Evolutionary conservation across 2,797 vertebrate species (phyloP).

Genomic region (Enteromius radiatus): DNA sequence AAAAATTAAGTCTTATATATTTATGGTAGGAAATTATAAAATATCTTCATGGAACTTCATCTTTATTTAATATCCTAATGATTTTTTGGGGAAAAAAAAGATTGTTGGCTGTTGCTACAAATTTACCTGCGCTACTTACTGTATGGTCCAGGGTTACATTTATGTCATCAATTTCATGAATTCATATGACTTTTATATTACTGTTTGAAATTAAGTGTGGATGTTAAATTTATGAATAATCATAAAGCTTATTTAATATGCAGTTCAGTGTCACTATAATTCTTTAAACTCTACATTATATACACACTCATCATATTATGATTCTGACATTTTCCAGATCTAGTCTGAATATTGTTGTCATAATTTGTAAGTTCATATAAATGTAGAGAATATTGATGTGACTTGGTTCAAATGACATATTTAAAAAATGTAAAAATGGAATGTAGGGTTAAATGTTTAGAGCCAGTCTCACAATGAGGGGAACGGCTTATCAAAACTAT

Average conservation of each 20-base stretch:
- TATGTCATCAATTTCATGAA: neutral
- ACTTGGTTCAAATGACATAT: neutral
- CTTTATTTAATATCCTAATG: neutral
- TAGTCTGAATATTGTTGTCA: neutral
- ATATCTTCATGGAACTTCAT: neutral
- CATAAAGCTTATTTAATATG: constrained; percentile 1
- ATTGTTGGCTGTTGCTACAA: neutral
- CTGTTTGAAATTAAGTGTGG: neutral
- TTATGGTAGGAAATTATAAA: neutral
- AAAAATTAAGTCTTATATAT: neutral
- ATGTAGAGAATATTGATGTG: neutral
- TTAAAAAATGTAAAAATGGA: neutral
- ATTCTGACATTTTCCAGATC: neutral
- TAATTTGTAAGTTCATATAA: neutral
- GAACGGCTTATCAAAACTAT: neutral
- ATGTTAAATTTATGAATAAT: neutral
- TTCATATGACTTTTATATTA: neutral
- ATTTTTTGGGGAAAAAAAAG: neutral
- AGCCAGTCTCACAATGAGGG: neutral
- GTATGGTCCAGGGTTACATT: neutral
- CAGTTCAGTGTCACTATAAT: neutral
- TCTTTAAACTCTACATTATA: neutral
- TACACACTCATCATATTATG: neutral
- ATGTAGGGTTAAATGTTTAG: constrained; percentile 17
- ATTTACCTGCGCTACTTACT: neutral